Percentiles rank a stretch among this genome's conserved stretches.
These are phyloP conservation scores for Pampus argenteus DNA, from an alignment of 2,797 vertebrate species.

Conservation along the genomic window DNA sequence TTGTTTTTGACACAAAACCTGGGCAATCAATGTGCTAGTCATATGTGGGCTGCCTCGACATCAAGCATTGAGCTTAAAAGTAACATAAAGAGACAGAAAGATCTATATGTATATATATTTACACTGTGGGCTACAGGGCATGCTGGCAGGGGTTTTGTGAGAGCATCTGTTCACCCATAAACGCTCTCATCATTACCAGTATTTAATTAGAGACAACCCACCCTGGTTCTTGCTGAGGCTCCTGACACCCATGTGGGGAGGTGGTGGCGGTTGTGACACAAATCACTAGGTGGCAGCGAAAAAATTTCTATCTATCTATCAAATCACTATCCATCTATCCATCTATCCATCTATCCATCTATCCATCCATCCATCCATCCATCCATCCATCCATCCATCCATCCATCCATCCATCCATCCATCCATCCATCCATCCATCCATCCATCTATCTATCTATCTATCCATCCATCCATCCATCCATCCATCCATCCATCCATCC, in stretches of 20 bases:
- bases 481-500: too few relatives aligned
- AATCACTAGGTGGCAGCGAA: slow-evolving; percentile 45
- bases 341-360: too few relatives aligned
- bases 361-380: too few relatives aligned
- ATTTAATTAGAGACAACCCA: slow-evolving; percentile 82
- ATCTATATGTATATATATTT: slow-evolving; percentile 65
- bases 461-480: too few relatives aligned
- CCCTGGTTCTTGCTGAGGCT: slow-evolving; percentile 59
- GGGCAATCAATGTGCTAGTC: slow-evolving; percentile 19
- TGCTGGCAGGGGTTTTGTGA: slow-evolving; percentile 67
- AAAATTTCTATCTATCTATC: too few relatives aligned
- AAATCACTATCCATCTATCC: too few relatives aligned
- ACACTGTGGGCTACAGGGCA: slow-evolving; percentile 62
- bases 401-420: too few relatives aligned
- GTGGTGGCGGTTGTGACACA: neutral
- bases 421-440: too few relatives aligned
- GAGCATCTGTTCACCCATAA: slow-evolving; percentile 81
- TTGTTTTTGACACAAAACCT: slow-evolving; percentile 41
- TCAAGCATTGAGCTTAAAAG: slow-evolving; percentile 32
- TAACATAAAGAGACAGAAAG: slow-evolving; percentile 33
- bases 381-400: too few relatives aligned
- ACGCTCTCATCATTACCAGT: slow-evolving; percentile 80
- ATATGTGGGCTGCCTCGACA: slow-evolving; percentile 57
- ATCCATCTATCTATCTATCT: too few relatives aligned
- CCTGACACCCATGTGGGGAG: slow-evolving; percentile 47